Conservation (phyloP, 2,888 invertebrate species). For the Prosopocoilus inquinatus region DNA sequence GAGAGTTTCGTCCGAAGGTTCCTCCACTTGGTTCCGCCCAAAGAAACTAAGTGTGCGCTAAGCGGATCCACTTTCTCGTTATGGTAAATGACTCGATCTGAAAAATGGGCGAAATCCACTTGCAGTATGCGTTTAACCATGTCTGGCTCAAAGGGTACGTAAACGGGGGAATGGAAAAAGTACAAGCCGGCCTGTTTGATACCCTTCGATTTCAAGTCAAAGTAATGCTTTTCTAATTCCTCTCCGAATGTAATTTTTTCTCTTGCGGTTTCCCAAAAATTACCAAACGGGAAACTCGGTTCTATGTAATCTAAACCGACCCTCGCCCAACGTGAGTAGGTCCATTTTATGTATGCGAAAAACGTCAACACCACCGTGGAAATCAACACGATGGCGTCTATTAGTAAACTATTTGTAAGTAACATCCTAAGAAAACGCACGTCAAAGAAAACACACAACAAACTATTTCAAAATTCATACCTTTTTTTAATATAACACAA, state of each 20-base stretch:
- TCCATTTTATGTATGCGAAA: not conserved
- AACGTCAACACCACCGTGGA: not conserved
- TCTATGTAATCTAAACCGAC: constrained; percentile 20
- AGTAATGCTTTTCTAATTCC: constrained; percentile 18
- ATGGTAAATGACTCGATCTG: constrained; percentile 5
- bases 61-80: constrained; percentile 59
- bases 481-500: too few relatives aligned
- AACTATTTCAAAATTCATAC: too few relatives aligned
- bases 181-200: constrained; percentile 22
- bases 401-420: not conserved
- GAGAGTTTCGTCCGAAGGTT: constrained; percentile 19
- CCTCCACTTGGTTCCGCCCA: constrained; percentile 60
- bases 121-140: constrained; percentile 30
- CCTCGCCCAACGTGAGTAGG: constrained; percentile 5
- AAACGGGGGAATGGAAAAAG: too few relatives aligned
- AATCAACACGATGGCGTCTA: not conserved
- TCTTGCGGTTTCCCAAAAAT: constrained; percentile 16
- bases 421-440: not conserved
- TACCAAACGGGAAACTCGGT: constrained; percentile 36
- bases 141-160: too few relatives aligned
- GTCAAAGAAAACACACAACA: too few relatives aligned
- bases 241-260: constrained; percentile 16
- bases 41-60: constrained; percentile 57
- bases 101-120: constrained; percentile 54
- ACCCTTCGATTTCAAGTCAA: constrained; percentile 23